Evolutionary conservation across 2,888 invertebrate species (phyloP).

Genomic region (Microctonus brassicae): DNA sequence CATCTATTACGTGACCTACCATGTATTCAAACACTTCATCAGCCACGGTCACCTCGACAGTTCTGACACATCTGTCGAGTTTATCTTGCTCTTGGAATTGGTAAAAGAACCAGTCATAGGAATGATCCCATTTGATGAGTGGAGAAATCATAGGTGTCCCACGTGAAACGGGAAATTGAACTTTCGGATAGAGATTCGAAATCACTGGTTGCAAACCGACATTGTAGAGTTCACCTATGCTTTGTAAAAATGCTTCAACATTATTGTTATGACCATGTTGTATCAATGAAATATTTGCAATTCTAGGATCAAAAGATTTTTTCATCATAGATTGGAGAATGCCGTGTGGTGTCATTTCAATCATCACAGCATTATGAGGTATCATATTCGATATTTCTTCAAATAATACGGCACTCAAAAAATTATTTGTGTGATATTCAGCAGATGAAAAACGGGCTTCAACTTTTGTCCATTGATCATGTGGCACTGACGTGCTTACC

Average conservation of each 20-base stretch:
- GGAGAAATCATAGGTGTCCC: slow-evolving; percentile 89
- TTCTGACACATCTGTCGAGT: slow-evolving; percentile 77
- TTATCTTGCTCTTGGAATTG: slow-evolving; percentile 78
- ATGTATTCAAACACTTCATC: slow-evolving; percentile 81
- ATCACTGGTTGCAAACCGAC: no score
- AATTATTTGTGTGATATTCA: slow-evolving; percentile 90
- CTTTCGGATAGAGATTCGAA: no score
- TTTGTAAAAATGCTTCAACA: slow-evolving; percentile 74
- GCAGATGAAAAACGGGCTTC: slow-evolving; percentile 80
- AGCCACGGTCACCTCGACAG: slow-evolving; percentile 73
- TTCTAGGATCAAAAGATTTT: slow-evolving; percentile 79
- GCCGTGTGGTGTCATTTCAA: slow-evolving; percentile 93
- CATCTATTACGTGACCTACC: slow-evolving; percentile 87
- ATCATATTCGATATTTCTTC: slow-evolving; percentile 86
- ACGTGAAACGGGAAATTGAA: no score
- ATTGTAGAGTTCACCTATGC: slow-evolving; percentile 81
- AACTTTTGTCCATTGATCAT: slow-evolving; percentile 78
- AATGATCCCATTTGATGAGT: slow-evolving; percentile 90
- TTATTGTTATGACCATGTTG: slow-evolving; percentile 79
- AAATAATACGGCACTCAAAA: slow-evolving; percentile 79
- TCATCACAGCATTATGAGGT: slow-evolving; percentile 84
- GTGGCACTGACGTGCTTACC: slow-evolving; percentile 88
- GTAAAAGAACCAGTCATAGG: slow-evolving; percentile 81
- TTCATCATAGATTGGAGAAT: slow-evolving; percentile 89
- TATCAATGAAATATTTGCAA: slow-evolving; percentile 82